A percentile compares a stretch with the other conserved stretches of the same genome.
Conservation (phyloP, 2,797 vertebrate species). For the Scomberomorus guttatus region DNA sequence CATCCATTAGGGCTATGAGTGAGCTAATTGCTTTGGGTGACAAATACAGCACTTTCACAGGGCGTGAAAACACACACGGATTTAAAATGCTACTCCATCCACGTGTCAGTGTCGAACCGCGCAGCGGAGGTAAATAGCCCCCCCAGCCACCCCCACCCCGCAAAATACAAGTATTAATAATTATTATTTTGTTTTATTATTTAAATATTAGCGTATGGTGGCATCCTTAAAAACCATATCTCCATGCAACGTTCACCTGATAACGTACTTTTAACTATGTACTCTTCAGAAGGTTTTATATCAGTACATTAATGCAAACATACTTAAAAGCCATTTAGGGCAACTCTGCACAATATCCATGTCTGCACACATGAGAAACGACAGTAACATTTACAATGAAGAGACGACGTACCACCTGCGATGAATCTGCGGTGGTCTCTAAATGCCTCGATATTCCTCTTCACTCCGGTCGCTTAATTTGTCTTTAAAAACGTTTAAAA, state of each 20-base stretch:
- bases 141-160: too few relatives aligned
- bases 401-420: conserved; percentile 61
- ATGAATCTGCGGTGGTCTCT: conserved; percentile 32
- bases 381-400: neutral
- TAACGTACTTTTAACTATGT: neutral
- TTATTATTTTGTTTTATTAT: too few relatives aligned
- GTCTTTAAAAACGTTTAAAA: conserved; percentile 10
- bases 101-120: neutral
- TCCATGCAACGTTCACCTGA: neutral
- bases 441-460: conserved; percentile 27
- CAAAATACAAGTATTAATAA: neutral
- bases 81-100: conserved; percentile 18
- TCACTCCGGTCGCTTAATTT: neutral
- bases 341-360: neutral
- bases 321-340: neutral
- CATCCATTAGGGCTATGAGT: conserved; percentile 18
- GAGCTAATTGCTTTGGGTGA: conserved; percentile 70
- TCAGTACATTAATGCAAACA: neutral
- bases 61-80: conserved; percentile 63
- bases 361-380: neutral
- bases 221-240: accelerated
- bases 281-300: neutral
- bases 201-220: accelerated
- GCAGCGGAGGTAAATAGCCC: neutral
- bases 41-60: conserved; percentile 70